Base-by-base conservation (phyloP, 2,797 vertebrate genomes). In the Tadarida brasiliensis region DNA sequence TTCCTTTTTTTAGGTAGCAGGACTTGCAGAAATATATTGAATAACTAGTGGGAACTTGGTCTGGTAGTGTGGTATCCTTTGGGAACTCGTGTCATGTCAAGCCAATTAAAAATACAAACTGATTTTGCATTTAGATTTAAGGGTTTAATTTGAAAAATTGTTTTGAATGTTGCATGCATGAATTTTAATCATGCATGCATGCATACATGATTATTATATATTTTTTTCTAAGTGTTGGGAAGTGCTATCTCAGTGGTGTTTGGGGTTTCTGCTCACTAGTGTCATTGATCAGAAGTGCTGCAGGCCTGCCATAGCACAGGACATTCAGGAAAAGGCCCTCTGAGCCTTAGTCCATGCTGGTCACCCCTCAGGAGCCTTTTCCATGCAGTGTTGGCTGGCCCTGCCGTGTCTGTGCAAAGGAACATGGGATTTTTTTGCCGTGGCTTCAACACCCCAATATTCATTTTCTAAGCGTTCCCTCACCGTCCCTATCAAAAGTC, bases 101-200 rank as follows among this genome's bases (percentile, higher is more conserved):
- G 39, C 22, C 51, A 97, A 19, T 59, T 51, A 39, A 78, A 96
- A 92, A 76, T 59, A 47, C 10, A 90, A 56, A 90, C 19, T 15
- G 33, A 67, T 11, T 90, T 80, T 78, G 73, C 59, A 65, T 82
- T 93, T 77, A 83, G 56, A 94, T 63, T 93, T 95, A 91, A 93
- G 85, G 70, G 14, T 92, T 80, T 94, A 28, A 81, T 87, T 96
- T 73, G 35, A 81, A 87, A 84, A 94, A 30, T 44, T 78, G 10
- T 39, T 77, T 77, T 89, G 35, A 89, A 78, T 81, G 20, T 85
- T 74, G 20, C 8, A 76, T 22, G 54, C 11, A 10, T 81, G 68
- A 57, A 39, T 86, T 87, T 91, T 84, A 93, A 77, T 59, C 67
- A 63, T 77, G n/a, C 16, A 51, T 28, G 6, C 30, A 15, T 68